Percentiles rank a stretch among this genome's conserved stretches.
These are phyloP conservation scores for Fragum sueziense DNA, from an alignment of 2,888 invertebrate genomes.

Conservation along the genomic window DNA sequence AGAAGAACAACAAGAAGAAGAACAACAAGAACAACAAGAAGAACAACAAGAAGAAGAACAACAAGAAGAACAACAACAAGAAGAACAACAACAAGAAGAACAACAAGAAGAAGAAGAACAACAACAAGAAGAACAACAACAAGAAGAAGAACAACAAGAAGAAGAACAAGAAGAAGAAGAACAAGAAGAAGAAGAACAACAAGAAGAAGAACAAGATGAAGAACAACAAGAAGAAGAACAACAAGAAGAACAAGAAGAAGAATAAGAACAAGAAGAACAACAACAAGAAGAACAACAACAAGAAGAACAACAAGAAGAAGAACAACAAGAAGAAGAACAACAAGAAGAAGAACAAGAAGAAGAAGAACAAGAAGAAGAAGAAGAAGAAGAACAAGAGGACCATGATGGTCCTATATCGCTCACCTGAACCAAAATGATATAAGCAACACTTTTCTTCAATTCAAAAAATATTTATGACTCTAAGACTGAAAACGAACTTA, in stretches of 20 bases:
- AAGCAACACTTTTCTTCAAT: too few species aligned
- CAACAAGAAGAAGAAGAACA: neutral
- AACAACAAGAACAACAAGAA: neutral
- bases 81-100: neutral
- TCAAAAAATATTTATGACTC: too few species aligned
- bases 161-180: neutral
- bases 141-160: slow-evolving; percentile 3
- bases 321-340: neutral
- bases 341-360: neutral
- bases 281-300: neutral
- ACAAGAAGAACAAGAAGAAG: neutral
- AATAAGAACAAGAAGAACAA: neutral
- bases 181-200: neutral
- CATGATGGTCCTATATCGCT: neutral
- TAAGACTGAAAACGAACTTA: too few species aligned
- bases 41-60: neutral
- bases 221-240: neutral
- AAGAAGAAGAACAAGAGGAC: too few species aligned
- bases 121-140: neutral
- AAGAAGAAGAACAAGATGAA: neutral
- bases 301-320: neutral
- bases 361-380: neutral
- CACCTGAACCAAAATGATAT: neutral
- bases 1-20: neutral
- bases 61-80: neutral